A percentile compares a stretch with the other conserved stretches of the same genome.
These are phyloP conservation scores for Lasiommata megera DNA, from an alignment of 2,888 invertebrate genomes.

Conservation along the genomic window DNA sequence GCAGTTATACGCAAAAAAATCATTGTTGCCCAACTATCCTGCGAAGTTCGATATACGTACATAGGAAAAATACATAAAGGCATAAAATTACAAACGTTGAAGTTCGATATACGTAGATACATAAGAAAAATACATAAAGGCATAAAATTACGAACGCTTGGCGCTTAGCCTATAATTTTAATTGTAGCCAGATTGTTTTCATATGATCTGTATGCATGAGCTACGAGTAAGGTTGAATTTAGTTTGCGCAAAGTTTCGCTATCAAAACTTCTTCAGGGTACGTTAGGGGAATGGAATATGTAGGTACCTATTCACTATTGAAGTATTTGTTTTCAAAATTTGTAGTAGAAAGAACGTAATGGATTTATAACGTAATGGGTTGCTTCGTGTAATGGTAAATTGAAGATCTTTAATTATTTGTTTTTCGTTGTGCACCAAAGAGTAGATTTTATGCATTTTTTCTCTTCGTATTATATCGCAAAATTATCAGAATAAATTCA, in stretches of 20 bases:
- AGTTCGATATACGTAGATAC: no score
- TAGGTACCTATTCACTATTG: not conserved
- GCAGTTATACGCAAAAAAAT: no score
- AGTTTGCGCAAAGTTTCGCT: conserved; percentile 10
- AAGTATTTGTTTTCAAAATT: conserved; percentile 2
- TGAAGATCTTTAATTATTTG: no score
- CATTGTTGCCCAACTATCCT: no score
- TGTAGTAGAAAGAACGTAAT: not conserved
- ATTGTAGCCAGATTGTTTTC: conserved; percentile 11
- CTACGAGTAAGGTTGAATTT: conserved; percentile 2
- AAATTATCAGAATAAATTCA: no score
- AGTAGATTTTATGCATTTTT: no score
- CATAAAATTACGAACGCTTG: not conserved
- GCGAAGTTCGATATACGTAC: no score
- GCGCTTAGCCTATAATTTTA: conserved; percentile 5
- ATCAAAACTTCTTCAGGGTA: conserved; percentile 5
- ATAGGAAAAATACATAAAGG: not conserved
- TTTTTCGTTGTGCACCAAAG: no score
- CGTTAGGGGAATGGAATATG: conserved; percentile 1
- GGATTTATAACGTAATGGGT: not conserved
- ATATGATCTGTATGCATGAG: conserved; percentile 13
- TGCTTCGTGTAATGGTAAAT: no score
- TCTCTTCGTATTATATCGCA: no score
- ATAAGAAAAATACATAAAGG: not conserved
- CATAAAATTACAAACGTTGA: not conserved